Evolutionary conservation across 2,113 vertebrate species (phyloP), one percentile per base, ranked within the genome.

Genomic region (Epinephelus cyanopodus): DNA sequence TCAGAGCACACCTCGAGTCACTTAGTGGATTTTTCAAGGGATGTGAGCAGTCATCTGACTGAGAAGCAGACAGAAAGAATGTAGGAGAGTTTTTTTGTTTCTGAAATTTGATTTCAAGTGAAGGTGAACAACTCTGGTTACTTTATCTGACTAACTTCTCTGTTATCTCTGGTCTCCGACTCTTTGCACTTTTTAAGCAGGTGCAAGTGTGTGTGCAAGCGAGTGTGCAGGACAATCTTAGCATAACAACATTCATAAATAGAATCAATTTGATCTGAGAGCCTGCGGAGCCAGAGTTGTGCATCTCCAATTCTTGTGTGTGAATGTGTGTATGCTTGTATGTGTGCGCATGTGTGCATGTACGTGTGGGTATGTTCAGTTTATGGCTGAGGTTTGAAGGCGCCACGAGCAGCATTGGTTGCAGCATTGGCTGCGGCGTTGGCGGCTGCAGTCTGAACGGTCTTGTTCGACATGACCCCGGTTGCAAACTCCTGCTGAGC

Each of bases 401-500:
- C 96, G 0, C 95, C 98, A 5, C 98, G 97, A 61, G 98, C 97
- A 8, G 98, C 98, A 3, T 95, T 96, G 0, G 98, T 95, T 1
- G 98, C 98, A 0, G 94, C 94, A 27, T 90, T 94, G 6, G 94
- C 93, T 2, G 94, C 94, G 18, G 98, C 97, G 0, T 95, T 99
- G 81, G 98, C 97, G 0, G 98, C 98, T 8, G 98, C 98, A 0
- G 97, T 99, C 83, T 99, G 98, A 39, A 99, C 98, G 0, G 98
- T 99, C 90, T 99, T 99, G 95, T 99, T 99, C 74, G 98, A 97
- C 97, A 99, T 99, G 92, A 99, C 98, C 6, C 98, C 98, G 0
- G 98, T 99, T 11, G 98, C 98, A 83, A 99, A 99, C 85, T 99
- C 98, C 89, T 99, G 98, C 76, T 99, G 98, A 0, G 98, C 98